phyloP scores from a whole-genome alignment of 2,888 invertebrate genomes.

The Aproaerema taeniolella region DNA sequence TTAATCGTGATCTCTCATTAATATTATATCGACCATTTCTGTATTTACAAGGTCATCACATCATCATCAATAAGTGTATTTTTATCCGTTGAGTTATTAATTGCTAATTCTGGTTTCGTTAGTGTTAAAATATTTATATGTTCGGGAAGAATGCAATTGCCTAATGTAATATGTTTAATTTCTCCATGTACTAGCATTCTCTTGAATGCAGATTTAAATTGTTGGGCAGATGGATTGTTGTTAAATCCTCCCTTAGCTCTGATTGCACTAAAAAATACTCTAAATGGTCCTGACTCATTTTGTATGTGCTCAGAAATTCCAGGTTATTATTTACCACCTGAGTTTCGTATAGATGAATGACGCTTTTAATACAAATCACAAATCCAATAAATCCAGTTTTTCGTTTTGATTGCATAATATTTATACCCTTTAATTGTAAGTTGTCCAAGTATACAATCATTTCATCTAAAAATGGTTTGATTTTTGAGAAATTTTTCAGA shows the following conservation, averaged over 20 bases:
- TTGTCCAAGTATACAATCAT: neutral
- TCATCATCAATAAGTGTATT: neutral
- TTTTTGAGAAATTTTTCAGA: neutral
- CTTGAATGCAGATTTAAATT: neutral
- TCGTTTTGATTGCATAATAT: neutral
- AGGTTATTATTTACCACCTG: conserved; percentile 1
- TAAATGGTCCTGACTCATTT: conserved; percentile 1
- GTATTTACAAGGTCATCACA: neutral
- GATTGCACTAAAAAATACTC: conserved; percentile 4
- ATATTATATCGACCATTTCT: neutral
- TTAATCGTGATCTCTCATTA: neutral
- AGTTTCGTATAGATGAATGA: neutral
- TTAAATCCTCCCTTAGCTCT: conserved; percentile 5
- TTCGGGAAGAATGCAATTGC: neutral
- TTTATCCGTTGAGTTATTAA: neutral
- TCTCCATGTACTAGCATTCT: neutral
- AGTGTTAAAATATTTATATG: neutral
- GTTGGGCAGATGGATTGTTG: neutral
- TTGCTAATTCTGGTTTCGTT: neutral
- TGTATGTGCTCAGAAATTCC: neutral
- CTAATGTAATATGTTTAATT: conserved; percentile 1
- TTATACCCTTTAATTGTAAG: neutral
- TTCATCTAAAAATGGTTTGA: neutral
- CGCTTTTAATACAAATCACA: conserved; percentile 2
- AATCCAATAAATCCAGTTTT: neutral